Base-by-base conservation (phyloP, 2,888 invertebrate species). In the Trichopria drosophilae region DNA sequence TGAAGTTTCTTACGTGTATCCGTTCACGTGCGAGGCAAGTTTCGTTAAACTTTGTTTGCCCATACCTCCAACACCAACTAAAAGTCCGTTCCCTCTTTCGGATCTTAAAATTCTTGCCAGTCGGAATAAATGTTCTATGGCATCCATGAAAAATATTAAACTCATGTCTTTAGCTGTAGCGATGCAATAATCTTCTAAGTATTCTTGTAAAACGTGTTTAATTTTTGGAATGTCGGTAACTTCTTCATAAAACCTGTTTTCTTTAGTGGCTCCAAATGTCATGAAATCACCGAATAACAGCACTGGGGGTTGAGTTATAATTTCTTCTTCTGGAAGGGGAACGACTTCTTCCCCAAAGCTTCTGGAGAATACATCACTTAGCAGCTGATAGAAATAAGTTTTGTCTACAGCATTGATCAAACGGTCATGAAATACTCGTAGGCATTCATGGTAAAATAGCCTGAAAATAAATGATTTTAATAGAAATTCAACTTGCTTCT, bases 391-490 rank as follows among this genome's bases (percentile, higher is more conserved):
- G 66, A 95, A 90, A 72, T 90, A 86, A 18, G 79, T 82, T 71
- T 91, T 88, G 73, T 96, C 95, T 60, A 88, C 83, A 12, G 82
- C 75, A 68, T 92, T 90, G 48, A 89, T 86, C 16, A 96, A 78
- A 1, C 94, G 87, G 72, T 95, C 95, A 75, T 93, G 93, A 73
- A 93, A 95, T 2, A 94, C 93, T 19, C 95, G 82, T 47, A 92
- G 82, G 50, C 92, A 90, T 77, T 96, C 95, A 71, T 96, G 95
- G 61, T 90, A 92, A 78, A 93, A 95, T 6, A 96, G 77, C 60
- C 93, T 88, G 65, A 3, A 76, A 69, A 24, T 16, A 12, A 12
- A n/a, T 36, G 13, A 26, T 7, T 43, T 47, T 12, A 16, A 13
- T 15, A 6, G 9, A 6, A 12, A 10, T 18, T 3, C 16, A 39